These are phyloP conservation scores for Lepeophtheirus nordmannii DNA, from an alignment of 2,888 invertebrate genomes.

Conservation along the genomic window DNA sequence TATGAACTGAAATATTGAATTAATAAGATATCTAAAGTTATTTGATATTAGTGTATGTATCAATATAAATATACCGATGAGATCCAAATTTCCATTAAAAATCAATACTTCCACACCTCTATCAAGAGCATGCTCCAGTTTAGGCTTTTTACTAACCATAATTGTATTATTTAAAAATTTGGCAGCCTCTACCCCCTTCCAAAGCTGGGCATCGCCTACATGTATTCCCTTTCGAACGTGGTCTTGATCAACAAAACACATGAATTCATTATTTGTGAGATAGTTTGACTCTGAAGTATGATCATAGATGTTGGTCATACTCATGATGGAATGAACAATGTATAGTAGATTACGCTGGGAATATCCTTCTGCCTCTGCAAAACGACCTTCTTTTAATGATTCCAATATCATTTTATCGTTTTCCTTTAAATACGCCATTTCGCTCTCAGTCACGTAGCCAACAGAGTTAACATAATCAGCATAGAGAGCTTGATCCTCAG, in stretches of 20 bases:
- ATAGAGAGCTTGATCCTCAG: slow-evolving; percentile 31
- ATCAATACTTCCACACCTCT: slow-evolving; percentile 11
- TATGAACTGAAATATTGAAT: neutral
- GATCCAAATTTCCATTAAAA: slow-evolving; percentile 17
- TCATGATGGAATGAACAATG: slow-evolving; percentile 6
- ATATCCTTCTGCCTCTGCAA: slow-evolving; percentile 27
- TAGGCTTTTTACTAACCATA: slow-evolving; percentile 8
- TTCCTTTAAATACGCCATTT: slow-evolving; percentile 27
- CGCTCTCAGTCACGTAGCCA: slow-evolving; percentile 27
- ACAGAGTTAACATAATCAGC: slow-evolving; percentile 33
- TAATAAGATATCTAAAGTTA: too few species aligned
- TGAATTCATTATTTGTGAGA: slow-evolving; percentile 18
- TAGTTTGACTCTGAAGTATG: slow-evolving; percentile 10
- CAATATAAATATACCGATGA: neutral
- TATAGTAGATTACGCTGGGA: slow-evolving; percentile 7
- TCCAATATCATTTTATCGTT: slow-evolving; percentile 26
- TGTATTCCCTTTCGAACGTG: slow-evolving; percentile 15
- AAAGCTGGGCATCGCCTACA: neutral
- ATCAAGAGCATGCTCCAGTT: neutral
- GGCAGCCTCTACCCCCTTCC: neutral
- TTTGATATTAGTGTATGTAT: neutral
- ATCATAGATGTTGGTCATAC: slow-evolving; percentile 25
- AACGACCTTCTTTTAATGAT: slow-evolving; percentile 28
- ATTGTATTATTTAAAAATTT: slow-evolving; percentile 1
- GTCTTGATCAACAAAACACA: slow-evolving; percentile 8